Evolutionary conservation across 2,113 vertebrate genomes (phyloP), one percentile per base, ranked within the genome.

Genomic region (Oncorhynchus nerka): DNA sequence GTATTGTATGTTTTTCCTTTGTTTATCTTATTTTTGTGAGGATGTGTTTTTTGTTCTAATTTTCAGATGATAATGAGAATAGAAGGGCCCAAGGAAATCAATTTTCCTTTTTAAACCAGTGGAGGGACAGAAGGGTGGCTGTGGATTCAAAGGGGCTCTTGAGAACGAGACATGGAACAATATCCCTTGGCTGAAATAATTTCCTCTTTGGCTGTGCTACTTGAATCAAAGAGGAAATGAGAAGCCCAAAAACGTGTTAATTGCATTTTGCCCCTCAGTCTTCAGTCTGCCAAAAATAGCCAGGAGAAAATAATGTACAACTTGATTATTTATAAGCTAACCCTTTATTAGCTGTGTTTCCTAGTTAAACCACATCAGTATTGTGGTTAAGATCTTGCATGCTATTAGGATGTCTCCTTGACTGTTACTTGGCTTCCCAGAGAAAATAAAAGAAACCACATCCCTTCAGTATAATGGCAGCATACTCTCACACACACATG

Each of bases 201-300:
- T 32, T 20, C 32, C 32, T 39, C 5, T 45, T 28, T 32, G 4
- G 28, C 30, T 20, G 26, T 15, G 48, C 34, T 11, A 49, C 49
- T 20, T 70, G n/a, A 68, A 74, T 55, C 51, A 61, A 72, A 70
- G 30, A 67, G 59, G 12, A 64, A 73, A 16, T 70, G 16, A 72
- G 26, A 66, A 65, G 20, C 51, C 15, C 34, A 65, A 49, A 64
- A 83, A 83, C 22, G 48, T 39, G 57, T 76, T 79, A 83, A 83
- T 83, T 76, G 77, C 26, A 48, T 32, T 75, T 62, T 77, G 34
- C 65, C 75, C 69, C 72, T 73, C 61, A 39, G 55, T 76, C 68
- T 68, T 20, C 48, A 74, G 26, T 69, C 20, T 32, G 20, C 32
- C 49, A 57, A 39, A 67, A 75, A 75, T 75, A 68, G 65, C 74